Evolutionary conservation across 1,140 invertebrate species (phyloP), one percentile per base, ranked within the genome.

Genomic region (Atopsyche davidsoni): DNA sequence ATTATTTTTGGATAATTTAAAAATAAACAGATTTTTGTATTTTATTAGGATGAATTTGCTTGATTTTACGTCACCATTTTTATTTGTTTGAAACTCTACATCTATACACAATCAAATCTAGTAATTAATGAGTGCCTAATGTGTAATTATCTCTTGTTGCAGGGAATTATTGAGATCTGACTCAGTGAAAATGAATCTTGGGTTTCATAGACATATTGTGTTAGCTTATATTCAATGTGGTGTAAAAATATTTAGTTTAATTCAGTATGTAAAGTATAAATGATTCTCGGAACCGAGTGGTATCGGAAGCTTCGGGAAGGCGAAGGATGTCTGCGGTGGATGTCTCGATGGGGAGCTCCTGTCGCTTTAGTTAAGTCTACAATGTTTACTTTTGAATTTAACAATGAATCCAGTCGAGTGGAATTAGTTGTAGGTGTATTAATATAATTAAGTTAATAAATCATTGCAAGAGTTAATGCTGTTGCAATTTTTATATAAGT

Each of bases 201-300:
- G 54, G 47, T 46, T 55, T 22, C 21, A 40, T 47, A 50, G 46
- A 53, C 50, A 32, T 52, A 41, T 22, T 43, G 55, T 57, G 55
- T 50, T 52, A 45, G 35, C 42, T 53, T 39, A 39, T n/a, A n/a
- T n/a, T 55, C 48, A 42, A 47, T 52, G 54, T 52, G 55, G 55
- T 57, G 50, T 53, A 49, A 49, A 44, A 53, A 53, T 53, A 48
- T 57, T 50, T 50, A 53, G 46, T 57, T 18, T 31, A 55, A 51
- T 19, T 35, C 19, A 22, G 21, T n/a, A 44, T 17, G 31, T 40
- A 42, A 39, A 41, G 21, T 51, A 51, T 51, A 41, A 35, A 51
- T 56, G 32, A 51, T 55, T 46, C 34, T 46, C n/a, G 35, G 46
- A 48, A 46, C 35, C 14, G 34, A 25, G 21, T 28, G 23, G 25